Evolutionary conservation across 2,113 vertebrate genomes (phyloP).

Genomic region (Lathamus discolor): DNA sequence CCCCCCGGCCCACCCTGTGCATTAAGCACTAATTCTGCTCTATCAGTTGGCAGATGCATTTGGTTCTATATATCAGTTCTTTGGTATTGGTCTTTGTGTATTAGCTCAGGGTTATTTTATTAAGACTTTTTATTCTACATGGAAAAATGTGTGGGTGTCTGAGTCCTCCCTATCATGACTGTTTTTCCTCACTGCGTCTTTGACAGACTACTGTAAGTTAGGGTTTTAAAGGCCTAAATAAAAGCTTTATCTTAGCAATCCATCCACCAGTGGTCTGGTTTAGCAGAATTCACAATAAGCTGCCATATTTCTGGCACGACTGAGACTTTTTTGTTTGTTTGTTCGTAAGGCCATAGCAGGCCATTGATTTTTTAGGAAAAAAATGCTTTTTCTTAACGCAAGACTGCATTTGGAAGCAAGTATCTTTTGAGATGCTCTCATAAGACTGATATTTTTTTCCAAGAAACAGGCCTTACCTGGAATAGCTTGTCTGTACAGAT

Average conservation of each 20-base stretch:
- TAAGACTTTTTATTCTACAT: background rate
- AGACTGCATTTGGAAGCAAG: background rate
- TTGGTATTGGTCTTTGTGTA: background rate
- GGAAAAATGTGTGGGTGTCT: background rate
- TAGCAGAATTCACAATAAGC: background rate
- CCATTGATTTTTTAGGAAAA: background rate
- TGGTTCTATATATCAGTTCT: background rate
- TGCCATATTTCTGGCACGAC: background rate
- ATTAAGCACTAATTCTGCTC: background rate
- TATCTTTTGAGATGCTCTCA: background rate
- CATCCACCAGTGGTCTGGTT: background rate
- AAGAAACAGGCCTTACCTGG: background rate
- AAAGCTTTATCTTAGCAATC: background rate
- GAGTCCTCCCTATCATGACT: background rate
- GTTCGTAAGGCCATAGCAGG: background rate
- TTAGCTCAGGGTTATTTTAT: background rate
- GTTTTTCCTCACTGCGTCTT: background rate
- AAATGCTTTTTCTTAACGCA: background rate
- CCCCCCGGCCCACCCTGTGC: rapidly evolving
- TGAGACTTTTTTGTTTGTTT: background rate
- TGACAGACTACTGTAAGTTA: background rate
- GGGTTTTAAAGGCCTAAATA: background rate
- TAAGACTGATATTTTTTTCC: background rate
- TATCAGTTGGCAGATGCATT: background rate
- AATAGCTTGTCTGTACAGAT: background rate